Evolutionary conservation across 2,797 vertebrate species (phyloP), one percentile per base, ranked within the genome.

Genomic region (Chromis chromis): DNA sequence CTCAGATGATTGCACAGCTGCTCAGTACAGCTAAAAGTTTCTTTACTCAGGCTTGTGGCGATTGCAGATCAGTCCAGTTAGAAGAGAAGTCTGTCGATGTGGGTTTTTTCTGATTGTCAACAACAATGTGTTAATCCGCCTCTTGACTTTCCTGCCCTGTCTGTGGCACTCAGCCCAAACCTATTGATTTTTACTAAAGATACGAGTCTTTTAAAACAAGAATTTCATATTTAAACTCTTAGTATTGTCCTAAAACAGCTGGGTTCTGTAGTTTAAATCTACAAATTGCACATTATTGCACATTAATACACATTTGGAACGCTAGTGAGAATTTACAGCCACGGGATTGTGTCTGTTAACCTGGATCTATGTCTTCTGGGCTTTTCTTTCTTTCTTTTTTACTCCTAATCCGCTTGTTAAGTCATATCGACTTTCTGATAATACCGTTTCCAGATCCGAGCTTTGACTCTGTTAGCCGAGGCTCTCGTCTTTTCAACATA

Each of bases 1-100:
- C 64, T 75, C 39, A 39, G 70, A 73, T 49, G 53, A 55, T 64
- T 71, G 56, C 69, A 58, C 50, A 85, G 74, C 70, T 76, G 76
- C 58, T 72, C 59, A 11, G 24, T 17, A 48, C 12, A 57, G 59
- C 19, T 11, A 50, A 52, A 46, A 4, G 10, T 58, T 31, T 31
- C 6, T 36, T 55, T n/a, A 9, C 59, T 16, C 61, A 36, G 65
- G 22, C 42, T 74, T 76, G 60, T 75, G 48, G 57, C 53, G 36
- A 31, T 31, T 27, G 19, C n/a, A 55, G 48, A 73, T 64, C 19
- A 4, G 21, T 46, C 36, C 27, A 44, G 33, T 49, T 27, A 36
- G 27, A 63, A 36, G 8, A 52, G 22, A 33, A 55, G n/a, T 9
- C 46, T 16, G 31, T 9, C 2, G 3, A 13, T 21, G 16, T 63